These are phyloP conservation scores for Alouatta palliata DNA, from an alignment of 2,113 vertebrate genomes.

Conservation along the genomic window DNA sequence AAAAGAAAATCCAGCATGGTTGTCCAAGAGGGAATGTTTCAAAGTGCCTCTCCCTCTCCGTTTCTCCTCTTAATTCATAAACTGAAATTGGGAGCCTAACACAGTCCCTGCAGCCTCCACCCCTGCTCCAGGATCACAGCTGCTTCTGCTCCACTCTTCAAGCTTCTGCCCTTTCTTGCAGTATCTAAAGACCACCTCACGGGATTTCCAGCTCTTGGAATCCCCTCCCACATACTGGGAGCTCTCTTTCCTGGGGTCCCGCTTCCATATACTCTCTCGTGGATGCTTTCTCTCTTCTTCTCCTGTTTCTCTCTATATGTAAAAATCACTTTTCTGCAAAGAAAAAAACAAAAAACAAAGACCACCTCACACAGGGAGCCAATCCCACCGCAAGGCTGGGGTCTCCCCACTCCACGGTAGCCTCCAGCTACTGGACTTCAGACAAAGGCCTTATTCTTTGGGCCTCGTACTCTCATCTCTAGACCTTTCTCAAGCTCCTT, in stretches of 20 bases:
- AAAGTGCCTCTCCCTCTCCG: not conserved
- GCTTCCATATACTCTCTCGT: too few species aligned
- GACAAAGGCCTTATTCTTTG: not conserved
- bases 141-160: not conserved
- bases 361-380: not conserved
- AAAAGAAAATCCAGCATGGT: not conserved
- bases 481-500: not conserved
- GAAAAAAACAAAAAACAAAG: not conserved
- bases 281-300: too few species aligned
- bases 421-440: not conserved
- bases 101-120: not conserved
- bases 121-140: not conserved
- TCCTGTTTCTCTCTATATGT: too few species aligned
- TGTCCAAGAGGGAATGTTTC: not conserved
- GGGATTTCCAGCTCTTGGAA: too few species aligned
- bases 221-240: too few species aligned
- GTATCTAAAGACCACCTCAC: not conserved
- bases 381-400: not conserved
- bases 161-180: not conserved
- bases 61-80: not conserved
- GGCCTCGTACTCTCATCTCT: not conserved
- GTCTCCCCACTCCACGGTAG: not conserved
- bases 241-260: too few species aligned
- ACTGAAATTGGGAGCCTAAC: not conserved
- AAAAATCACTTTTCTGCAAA: too few species aligned